These are phyloP conservation scores for Microctonus aethiopoides DNA, from an alignment of 2,888 invertebrate species.

Conservation along the genomic window DNA sequence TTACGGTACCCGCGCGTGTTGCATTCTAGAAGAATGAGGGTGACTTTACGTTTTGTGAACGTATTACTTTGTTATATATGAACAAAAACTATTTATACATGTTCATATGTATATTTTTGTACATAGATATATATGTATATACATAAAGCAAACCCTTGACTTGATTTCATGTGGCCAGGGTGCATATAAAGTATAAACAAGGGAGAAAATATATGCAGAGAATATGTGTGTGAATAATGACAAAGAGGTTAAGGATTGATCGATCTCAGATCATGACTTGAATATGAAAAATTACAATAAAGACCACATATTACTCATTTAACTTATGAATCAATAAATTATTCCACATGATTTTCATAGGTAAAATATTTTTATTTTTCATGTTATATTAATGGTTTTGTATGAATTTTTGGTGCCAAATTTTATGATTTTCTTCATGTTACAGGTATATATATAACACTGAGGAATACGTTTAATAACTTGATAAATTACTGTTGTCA, in stretches of 20 bases:
- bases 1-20: slow-evolving; percentile 60
- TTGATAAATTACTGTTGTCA: too few species aligned
- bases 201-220: not conserved
- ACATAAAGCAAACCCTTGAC: slow-evolving; percentile 25
- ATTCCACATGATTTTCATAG: too few species aligned
- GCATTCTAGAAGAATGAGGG: slow-evolving; percentile 41
- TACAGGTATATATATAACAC: too few species aligned
- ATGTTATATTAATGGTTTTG: too few species aligned
- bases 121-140: slow-evolving; percentile 18
- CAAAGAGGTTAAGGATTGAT: not conserved
- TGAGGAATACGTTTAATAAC: too few species aligned
- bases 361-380: too few species aligned
- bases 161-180: slow-evolving; percentile 28
- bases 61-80: slow-evolving; percentile 16
- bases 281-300: too few species aligned
- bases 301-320: not conserved
- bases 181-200: not conserved
- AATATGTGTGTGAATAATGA: not conserved
- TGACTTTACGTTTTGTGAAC: slow-evolving; percentile 41
- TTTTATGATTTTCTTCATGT: too few species aligned
- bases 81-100: slow-evolving; percentile 10
- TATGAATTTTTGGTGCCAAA: too few species aligned
- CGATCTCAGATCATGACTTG: slow-evolving; percentile 1
- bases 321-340: too few species aligned
- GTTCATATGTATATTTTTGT: slow-evolving; percentile 14